Evolutionary conservation across 1,140 invertebrate species (phyloP).

Genomic region (Cydia fagiglandana): DNA sequence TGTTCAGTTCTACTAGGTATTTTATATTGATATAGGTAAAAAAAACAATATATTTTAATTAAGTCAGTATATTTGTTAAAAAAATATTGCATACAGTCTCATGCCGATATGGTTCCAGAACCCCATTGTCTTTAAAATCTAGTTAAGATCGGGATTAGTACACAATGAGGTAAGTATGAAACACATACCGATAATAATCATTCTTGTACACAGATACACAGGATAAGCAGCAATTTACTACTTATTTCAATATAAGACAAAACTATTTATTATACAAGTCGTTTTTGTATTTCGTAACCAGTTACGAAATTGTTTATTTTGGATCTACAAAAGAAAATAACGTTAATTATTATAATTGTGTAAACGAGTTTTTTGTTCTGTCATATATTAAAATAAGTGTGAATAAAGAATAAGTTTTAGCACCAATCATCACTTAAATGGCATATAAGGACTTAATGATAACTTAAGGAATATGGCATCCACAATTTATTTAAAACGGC

Average conservation of each 20-base stretch:
- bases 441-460: conserved; percentile 43
- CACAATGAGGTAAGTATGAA: conserved; percentile 75
- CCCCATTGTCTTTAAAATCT: conserved; percentile 66
- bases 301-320: not conserved
- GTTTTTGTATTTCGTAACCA: not conserved
- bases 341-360: no score
- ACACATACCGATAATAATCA: conserved; percentile 67
- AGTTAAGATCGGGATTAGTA: conserved; percentile 56
- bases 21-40: conserved; percentile 11
- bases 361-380: not conserved
- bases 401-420: conserved; percentile 43
- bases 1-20: no score
- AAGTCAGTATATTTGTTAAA: conserved; percentile 77
- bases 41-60: conserved; percentile 47
- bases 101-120: conserved; percentile 73
- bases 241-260: conserved; percentile 2
- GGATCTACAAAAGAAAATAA: not conserved
- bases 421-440: conserved; percentile 50
- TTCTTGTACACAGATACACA: conserved; percentile 57
- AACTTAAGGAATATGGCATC: conserved; percentile 59
- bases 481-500: conserved; percentile 29
- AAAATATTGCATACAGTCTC: conserved; percentile 66
- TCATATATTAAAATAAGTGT: conserved; percentile 6
- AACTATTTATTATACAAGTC: not conserved
- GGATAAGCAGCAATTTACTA: conserved; percentile 35